Conservation (phyloP, 2,113 vertebrate species). For the Zonotrichia leucophrys region DNA sequence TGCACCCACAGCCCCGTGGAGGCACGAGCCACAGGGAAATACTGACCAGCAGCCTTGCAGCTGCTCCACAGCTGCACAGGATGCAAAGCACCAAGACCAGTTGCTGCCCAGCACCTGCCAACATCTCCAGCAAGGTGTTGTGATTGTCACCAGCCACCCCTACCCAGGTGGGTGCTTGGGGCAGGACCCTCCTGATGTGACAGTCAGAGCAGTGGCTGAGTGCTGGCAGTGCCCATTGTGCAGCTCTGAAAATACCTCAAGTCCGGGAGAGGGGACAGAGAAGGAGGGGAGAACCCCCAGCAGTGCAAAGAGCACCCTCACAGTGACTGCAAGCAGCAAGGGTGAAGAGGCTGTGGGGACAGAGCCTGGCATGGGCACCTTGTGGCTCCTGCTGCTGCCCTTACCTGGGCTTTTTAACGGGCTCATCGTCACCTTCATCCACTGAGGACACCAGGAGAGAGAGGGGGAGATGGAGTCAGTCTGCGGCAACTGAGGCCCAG, state of each 20-base stretch:
- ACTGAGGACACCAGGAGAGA: slow-evolving; percentile 79
- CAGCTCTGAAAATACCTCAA: slow-evolving; percentile 81
- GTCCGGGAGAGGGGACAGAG: slow-evolving; percentile 69
- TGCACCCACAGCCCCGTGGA: accelerated
- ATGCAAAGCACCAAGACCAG: neutral
- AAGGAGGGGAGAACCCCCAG: neutral
- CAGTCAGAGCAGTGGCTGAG: slow-evolving; percentile 85
- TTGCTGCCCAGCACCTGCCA: neutral
- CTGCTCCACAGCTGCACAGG: accelerated
- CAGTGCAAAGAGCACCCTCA: neutral
- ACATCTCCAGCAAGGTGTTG: neutral
- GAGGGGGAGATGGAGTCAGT: slow-evolving; percentile 20
- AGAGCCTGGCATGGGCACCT: neutral
- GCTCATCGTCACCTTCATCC: slow-evolving; percentile 93
- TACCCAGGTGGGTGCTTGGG: neutral
- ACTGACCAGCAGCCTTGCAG: neutral
- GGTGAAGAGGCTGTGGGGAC: neutral
- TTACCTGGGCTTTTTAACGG: slow-evolving; percentile 92
- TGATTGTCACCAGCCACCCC: neutral
- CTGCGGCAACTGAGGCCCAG: accelerated
- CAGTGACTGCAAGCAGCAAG: neutral
- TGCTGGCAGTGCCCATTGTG: slow-evolving; percentile 85
- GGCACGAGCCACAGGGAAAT: accelerated
- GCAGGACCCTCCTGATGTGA: slow-evolving; percentile 71
- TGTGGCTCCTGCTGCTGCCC: neutral